These are phyloP conservation scores for Mesorhabditis belari DNA, from an alignment of 2,888 invertebrate genomes.

Conservation along the genomic window DNA sequence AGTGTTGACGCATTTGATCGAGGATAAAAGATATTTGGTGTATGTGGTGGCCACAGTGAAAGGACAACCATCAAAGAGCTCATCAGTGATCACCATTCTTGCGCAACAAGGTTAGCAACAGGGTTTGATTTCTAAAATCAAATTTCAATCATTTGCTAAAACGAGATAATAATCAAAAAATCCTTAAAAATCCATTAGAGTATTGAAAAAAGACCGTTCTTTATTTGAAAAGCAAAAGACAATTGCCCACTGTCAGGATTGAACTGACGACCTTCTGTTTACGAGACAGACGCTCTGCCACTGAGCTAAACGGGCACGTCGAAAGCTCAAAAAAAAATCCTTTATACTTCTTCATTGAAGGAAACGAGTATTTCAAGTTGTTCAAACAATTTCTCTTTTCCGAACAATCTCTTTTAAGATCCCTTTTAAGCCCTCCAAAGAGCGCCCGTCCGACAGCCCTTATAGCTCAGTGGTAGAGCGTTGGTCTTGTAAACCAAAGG, in stretches of 20 bases:
- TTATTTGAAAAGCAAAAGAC: no score
- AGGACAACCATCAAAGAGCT: constrained; percentile 8
- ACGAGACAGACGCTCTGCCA: constrained; percentile 43
- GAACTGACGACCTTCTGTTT: constrained; percentile 40
- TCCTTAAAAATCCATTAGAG: no score
- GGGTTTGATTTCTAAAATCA: neutral
- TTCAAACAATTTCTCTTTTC: no score
- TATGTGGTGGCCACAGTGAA: constrained; percentile 27
- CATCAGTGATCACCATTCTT: constrained; percentile 29
- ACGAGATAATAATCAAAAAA: no score
- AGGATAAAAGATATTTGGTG: constrained; percentile 22
- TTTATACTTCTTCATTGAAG: no score
- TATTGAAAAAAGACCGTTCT: no score
- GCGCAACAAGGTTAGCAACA: constrained; percentile 19
- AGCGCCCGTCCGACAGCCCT: no score
- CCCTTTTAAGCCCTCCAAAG: no score
- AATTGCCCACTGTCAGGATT: constrained; percentile 15
- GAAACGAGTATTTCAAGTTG: no score
- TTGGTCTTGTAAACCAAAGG: neutral
- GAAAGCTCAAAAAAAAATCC: no score
- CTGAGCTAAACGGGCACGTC: constrained; percentile 23
- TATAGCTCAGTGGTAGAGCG: neutral
- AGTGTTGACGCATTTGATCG: constrained; percentile 20
- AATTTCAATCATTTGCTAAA: no score
- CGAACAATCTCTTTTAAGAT: no score